phyloP scores from a whole-genome alignment of 2,888 invertebrate species.

The Tetanocera ferruginea region DNA sequence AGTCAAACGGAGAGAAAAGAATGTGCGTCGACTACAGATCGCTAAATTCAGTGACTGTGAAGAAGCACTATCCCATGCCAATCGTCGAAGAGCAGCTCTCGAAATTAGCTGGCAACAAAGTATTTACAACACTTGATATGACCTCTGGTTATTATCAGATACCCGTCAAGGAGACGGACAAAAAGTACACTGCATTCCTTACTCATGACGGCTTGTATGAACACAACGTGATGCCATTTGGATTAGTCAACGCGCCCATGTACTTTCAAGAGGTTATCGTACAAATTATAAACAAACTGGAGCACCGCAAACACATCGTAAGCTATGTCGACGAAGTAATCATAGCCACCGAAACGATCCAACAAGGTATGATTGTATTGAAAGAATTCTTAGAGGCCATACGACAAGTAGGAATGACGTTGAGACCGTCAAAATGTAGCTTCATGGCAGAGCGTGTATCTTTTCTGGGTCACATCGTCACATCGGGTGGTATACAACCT shows the following conservation, averaged over 20 bases:
- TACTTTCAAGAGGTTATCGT: slow-evolving; percentile 55
- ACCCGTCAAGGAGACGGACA: too few relatives aligned
- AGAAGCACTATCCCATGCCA: slow-evolving; percentile 47
- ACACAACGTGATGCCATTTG: slow-evolving; percentile 60
- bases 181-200: too few relatives aligned
- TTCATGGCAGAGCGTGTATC: slow-evolving; percentile 44
- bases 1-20: slow-evolving; percentile 39
- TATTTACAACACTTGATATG: slow-evolving; percentile 48
- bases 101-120: slow-evolving; percentile 49
- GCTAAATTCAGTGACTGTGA: too few relatives aligned
- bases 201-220: too few relatives aligned
- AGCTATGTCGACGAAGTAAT: slow-evolving; percentile 42
- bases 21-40: slow-evolving; percentile 45
- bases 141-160: slow-evolving; percentile 53
- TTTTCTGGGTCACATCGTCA: slow-evolving; percentile 40
- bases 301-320: neutral
- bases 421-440: neutral
- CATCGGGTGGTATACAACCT: too few relatives aligned
- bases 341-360: slow-evolving; percentile 19
- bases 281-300: neutral
- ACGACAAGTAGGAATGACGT: neutral
- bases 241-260: slow-evolving; percentile 58
- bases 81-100: slow-evolving; percentile 47
- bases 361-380: neutral
- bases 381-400: neutral